Evolutionary conservation across 2,888 invertebrate genomes (phyloP).

Genomic region (Masnerella sp.): DNA sequence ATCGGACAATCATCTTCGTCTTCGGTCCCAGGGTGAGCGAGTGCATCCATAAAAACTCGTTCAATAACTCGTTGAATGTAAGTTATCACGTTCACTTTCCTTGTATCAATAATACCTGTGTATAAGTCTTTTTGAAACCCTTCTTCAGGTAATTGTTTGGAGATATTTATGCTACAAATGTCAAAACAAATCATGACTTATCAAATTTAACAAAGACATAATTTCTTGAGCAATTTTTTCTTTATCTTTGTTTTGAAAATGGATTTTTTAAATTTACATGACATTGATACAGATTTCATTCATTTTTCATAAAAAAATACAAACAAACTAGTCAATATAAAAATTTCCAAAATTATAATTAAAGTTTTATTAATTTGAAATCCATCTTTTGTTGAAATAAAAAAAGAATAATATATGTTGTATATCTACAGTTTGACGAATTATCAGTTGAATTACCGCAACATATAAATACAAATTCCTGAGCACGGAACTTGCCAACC

Average conservation of each 20-base stretch:
- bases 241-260: no score
- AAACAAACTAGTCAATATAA: no score
- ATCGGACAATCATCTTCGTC: slow-evolving; percentile 91
- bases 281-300: no score
- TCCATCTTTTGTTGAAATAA: no score
- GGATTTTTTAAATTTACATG: no score
- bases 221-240: no score
- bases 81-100: slow-evolving; percentile 88
- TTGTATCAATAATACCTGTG: slow-evolving; percentile 89
- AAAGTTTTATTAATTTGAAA: no score
- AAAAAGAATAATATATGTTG: no score
- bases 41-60: slow-evolving; percentile 92
- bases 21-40: slow-evolving; percentile 88
- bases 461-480: slow-evolving; percentile 91
- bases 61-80: slow-evolving; percentile 93
- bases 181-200: not conserved
- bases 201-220: no score
- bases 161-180: slow-evolving; percentile 79
- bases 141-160: slow-evolving; percentile 92
- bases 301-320: no score
- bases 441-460: slow-evolving; percentile 79
- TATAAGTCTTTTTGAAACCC: slow-evolving; percentile 91
- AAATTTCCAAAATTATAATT: no score
- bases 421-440: slow-evolving; percentile 4
- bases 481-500: slow-evolving; percentile 90